phyloP scores from a whole-genome alignment of 2,797 vertebrate genomes.

The Lepidocolaptes lacrymiger region DNA sequence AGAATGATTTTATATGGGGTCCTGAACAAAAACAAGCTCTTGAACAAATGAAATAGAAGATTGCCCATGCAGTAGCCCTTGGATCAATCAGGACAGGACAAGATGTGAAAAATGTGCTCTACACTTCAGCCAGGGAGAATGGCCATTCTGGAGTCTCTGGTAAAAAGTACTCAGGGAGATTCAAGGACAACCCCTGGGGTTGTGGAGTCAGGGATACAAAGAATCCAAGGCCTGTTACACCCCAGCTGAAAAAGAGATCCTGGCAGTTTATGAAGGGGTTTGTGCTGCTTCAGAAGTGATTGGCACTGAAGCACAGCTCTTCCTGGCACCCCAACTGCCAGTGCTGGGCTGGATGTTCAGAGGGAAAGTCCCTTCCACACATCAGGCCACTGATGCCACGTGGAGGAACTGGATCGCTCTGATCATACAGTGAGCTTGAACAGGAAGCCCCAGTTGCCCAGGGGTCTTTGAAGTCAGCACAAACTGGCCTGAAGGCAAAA shows the following conservation, averaged over 20 bases:
- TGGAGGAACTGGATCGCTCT: not conserved
- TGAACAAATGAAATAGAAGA: not conserved
- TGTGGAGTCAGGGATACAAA: not conserved
- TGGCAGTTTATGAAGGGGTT: not conserved
- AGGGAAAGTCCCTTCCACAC: not conserved
- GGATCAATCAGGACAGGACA: not conserved
- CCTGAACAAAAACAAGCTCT: not conserved
- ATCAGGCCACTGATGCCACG: not conserved
- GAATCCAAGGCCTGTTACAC: not conserved
- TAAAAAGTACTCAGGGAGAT: not conserved
- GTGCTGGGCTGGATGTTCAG: not conserved
- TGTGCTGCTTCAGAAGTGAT: no score
- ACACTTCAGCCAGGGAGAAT: not conserved
- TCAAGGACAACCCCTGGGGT: not conserved
- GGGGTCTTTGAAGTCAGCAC: not conserved
- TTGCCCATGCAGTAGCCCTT: not conserved
- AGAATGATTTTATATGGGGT: not conserved
- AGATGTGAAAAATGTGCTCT: not conserved
- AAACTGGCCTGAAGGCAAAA: not conserved
- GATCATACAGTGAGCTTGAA: no score
- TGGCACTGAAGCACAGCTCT: not conserved
- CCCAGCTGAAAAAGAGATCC: not conserved
- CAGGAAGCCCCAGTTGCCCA: not conserved
- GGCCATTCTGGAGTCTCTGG: not conserved
- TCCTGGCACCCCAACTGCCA: not conserved